These are phyloP conservation scores for Drosophila ogumai DNA, from an alignment of 1,140 invertebrate genomes.

Conservation along the genomic window DNA sequence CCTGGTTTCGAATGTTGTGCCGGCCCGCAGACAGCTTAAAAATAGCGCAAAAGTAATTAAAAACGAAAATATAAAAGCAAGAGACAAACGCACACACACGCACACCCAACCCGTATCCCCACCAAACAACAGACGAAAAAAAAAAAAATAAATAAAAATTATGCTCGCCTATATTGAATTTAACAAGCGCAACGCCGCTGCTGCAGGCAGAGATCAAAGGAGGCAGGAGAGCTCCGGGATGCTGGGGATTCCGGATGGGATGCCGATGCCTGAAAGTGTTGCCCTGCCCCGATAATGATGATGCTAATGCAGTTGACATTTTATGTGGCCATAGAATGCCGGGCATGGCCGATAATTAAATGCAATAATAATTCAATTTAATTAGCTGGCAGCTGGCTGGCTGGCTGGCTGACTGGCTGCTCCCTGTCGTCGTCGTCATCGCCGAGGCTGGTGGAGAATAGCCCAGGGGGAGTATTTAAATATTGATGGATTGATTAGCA, in stretches of 20 bases:
- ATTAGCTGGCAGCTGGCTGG: conserved; percentile 67
- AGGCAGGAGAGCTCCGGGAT: conserved; percentile 19
- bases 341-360: conserved; percentile 59
- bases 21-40: conserved; percentile 68
- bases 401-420: background rate
- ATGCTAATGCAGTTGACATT: conserved; percentile 80
- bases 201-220: conserved; percentile 65
- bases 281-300: conserved; percentile 63
- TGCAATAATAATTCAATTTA: conserved; percentile 77
- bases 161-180: conserved; percentile 71
- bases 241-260: conserved; percentile 9
- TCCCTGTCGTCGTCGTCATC: conserved; percentile 2
- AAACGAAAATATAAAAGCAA: conserved; percentile 72
- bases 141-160: conserved; percentile 33
- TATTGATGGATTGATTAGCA: conserved; percentile 69
- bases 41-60: conserved; percentile 83
- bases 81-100: conserved; percentile 42
- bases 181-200: conserved; percentile 66
- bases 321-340: conserved; percentile 66
- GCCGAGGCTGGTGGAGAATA: no score
- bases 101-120: conserved; percentile 7
- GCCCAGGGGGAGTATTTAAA: conserved; percentile 50
- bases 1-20: conserved; percentile 36
- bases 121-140: conserved; percentile 43
- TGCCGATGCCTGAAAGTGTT: conserved; percentile 54